These are phyloP conservation scores for Galerucella pusilla DNA, from an alignment of 2,888 invertebrate species.

Conservation along the genomic window DNA sequence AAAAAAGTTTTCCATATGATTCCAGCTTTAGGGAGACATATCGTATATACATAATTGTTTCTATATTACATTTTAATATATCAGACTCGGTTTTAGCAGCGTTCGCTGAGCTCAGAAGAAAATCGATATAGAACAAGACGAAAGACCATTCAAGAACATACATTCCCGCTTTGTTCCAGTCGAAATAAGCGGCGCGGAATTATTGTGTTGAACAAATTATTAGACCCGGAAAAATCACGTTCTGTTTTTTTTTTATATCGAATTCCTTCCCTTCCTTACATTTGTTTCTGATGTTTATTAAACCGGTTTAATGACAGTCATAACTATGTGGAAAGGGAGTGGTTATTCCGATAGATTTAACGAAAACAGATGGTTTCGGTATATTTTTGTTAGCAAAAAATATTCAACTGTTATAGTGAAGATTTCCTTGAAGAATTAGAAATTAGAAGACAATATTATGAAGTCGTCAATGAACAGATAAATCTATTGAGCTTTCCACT, in stretches of 20 bases:
- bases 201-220: slow-evolving; percentile 28
- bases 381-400: too few species aligned
- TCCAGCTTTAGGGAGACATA: too few species aligned
- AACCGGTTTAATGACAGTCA: neutral
- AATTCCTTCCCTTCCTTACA: neutral
- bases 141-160: slow-evolving; percentile 30
- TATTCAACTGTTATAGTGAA: too few species aligned
- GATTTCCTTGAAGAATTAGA: too few species aligned
- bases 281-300: slow-evolving; percentile 1
- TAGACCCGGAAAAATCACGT: slow-evolving; percentile 16
- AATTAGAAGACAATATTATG: too few species aligned
- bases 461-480: too few species aligned
- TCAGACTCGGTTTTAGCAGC: slow-evolving; percentile 9
- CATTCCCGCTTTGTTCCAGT: slow-evolving; percentile 26
- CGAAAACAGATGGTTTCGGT: too few species aligned
- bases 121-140: slow-evolving; percentile 26
- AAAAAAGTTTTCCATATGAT: too few species aligned
- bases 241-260: slow-evolving; percentile 3
- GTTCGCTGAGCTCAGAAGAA: slow-evolving; percentile 6
- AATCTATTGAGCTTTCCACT: too few species aligned
- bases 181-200: slow-evolving; percentile 17
- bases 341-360: neutral
- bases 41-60: slow-evolving; percentile 2
- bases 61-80: slow-evolving; percentile 18
- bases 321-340: neutral